Evolutionary conservation across 2,888 invertebrate genomes (phyloP).

Genomic region (Hoplodrina ambigua): DNA sequence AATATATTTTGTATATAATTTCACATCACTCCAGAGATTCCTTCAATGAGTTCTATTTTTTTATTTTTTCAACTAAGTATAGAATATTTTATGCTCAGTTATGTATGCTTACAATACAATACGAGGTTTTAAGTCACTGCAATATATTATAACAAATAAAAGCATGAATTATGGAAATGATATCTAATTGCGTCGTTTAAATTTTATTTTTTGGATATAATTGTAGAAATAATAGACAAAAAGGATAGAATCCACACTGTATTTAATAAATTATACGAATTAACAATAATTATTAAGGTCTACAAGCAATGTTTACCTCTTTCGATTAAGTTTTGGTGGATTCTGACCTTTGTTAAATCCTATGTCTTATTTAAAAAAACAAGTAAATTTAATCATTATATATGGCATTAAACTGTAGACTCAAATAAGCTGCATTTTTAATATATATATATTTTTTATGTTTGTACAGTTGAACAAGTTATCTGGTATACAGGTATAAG

Average conservation of each 20-base stretch:
- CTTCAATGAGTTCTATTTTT: conserved; percentile 65
- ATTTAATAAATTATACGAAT: neutral
- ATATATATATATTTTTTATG: conserved; percentile 27
- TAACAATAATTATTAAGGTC: neutral
- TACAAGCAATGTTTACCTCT: neutral
- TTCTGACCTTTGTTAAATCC: neutral
- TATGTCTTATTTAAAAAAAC: conserved; percentile 14
- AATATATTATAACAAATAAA: conserved; percentile 35
- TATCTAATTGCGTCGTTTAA: conserved; percentile 4
- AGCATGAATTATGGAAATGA: conserved; percentile 31
- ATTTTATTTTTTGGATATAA: conserved; percentile 13
- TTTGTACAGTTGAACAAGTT: conserved; percentile 33
- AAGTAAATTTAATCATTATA: conserved; percentile 8
- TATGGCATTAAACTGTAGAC: conserved; percentile 5
- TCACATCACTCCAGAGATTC: conserved; percentile 65
- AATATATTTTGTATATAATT: conserved; percentile 78
- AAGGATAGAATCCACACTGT: neutral
- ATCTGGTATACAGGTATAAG: neutral
- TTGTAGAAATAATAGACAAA: conserved; percentile 10
- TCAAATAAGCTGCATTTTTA: conserved; percentile 32
- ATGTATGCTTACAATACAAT: conserved; percentile 49
- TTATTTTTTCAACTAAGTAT: conserved; percentile 61
- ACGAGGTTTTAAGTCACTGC: conserved; percentile 34
- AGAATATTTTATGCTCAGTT: conserved; percentile 47
- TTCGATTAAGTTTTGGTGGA: neutral